Evolutionary conservation across 1,140 invertebrate species (phyloP).

Genomic region (Ceratoteleas bidentatus): DNA sequence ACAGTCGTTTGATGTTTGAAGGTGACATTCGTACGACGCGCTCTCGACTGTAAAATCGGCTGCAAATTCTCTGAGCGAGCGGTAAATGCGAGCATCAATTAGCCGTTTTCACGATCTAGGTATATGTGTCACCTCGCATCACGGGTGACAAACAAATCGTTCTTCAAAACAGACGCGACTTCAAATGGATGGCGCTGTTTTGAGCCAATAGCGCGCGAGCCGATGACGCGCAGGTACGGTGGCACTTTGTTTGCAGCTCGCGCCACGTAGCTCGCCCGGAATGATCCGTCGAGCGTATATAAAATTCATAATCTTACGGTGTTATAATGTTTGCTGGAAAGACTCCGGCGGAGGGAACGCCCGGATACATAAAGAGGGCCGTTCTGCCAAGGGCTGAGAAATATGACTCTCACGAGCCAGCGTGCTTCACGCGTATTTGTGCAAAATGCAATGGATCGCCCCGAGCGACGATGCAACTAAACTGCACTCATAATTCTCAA

Average conservation of each 20-base stretch:
- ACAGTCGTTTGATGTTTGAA: too few relatives aligned
- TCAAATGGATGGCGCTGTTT: slow-evolving; percentile 8
- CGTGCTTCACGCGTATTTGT: slow-evolving; percentile 34
- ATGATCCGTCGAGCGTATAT: slow-evolving; percentile 70
- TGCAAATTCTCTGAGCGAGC: too few relatives aligned
- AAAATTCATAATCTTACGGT: slow-evolving; percentile 76
- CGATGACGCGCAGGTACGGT: slow-evolving; percentile 14
- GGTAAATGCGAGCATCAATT: too few relatives aligned
- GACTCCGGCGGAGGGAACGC: slow-evolving; percentile 55
- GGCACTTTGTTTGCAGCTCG: slow-evolving; percentile 50
- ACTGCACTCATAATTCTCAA: slow-evolving; percentile 52
- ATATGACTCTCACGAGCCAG: slow-evolving; percentile 51
- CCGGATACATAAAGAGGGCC: slow-evolving; percentile 70
- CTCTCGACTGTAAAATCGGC: too few relatives aligned
- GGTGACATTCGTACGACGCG: too few relatives aligned
- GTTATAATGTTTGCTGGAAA: slow-evolving; percentile 75
- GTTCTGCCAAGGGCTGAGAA: slow-evolving; percentile 48
- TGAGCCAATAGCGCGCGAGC: slow-evolving; percentile 14
- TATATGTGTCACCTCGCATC: neutral
- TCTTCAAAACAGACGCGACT: slow-evolving; percentile 8
- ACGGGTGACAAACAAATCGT: neutral
- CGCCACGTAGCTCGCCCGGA: slow-evolving; percentile 18
- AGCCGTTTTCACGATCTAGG: slow-evolving; percentile 1
- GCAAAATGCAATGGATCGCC: slow-evolving; percentile 56
- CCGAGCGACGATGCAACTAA: slow-evolving; percentile 52